Conservation (phyloP, 2,113 vertebrate genomes). For the Takifugu bimaculatus region DNA sequence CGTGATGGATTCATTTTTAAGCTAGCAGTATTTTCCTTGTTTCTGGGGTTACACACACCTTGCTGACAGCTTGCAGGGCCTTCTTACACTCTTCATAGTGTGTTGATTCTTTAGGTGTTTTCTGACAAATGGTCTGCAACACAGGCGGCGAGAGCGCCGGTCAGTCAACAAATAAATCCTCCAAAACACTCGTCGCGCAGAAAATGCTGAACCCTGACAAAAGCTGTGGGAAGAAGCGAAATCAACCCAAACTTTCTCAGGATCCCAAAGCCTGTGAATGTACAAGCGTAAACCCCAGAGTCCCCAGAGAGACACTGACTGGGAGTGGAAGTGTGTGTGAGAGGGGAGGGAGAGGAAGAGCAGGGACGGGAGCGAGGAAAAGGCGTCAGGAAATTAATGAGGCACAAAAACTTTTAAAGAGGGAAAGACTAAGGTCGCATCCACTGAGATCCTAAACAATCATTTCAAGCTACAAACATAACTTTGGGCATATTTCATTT, state of each 20-base stretch:
- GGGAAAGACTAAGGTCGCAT: neutral
- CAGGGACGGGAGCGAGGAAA: conserved; percentile 12
- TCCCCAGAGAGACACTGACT: conserved; percentile 31
- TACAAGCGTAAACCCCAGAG: conserved; percentile 47
- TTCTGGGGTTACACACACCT: conserved; percentile 73
- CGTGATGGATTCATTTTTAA: neutral
- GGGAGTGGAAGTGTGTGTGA: conserved; percentile 22
- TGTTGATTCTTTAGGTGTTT: conserved; percentile 84
- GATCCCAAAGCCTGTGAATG: conserved; percentile 51
- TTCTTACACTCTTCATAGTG: conserved; percentile 84
- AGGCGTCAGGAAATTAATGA: conserved; percentile 5
- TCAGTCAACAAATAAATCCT: neutral
- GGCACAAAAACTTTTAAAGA: conserved; percentile 31
- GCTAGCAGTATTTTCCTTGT: neutral
- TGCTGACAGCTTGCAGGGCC: conserved; percentile 90
- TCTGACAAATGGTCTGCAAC: conserved; percentile 95
- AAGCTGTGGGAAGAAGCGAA: conserved; percentile 51
- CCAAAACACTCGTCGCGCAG: neutral
- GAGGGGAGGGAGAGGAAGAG: conserved; percentile 13
- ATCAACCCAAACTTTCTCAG: conserved; percentile 67
- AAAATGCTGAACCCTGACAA: conserved; percentile 5
- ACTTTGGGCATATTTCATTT: conserved; percentile 6
- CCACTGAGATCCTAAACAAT: neutral
- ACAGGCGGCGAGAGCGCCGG: neutral
- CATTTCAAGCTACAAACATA: conserved; percentile 24